These are phyloP conservation scores for Vireo altiloquus DNA, from an alignment of 2,113 vertebrate genomes.

Conservation along the genomic window DNA sequence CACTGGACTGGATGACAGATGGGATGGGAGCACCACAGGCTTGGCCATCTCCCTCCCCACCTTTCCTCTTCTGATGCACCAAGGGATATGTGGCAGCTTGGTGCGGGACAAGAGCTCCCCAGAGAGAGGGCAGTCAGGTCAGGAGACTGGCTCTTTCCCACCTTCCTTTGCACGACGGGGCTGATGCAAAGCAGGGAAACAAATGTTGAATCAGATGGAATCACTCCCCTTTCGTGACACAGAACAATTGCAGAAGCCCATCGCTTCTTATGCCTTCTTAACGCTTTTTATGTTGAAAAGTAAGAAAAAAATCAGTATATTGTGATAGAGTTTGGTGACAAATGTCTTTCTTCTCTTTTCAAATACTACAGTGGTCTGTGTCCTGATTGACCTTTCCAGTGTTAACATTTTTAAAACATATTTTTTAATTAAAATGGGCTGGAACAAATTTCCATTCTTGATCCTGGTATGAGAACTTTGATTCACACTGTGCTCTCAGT, in stretches of 20 bases:
- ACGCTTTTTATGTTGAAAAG: no score
- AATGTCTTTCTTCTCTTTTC: neutral
- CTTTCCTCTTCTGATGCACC: neutral
- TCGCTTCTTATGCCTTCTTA: fast-evolving
- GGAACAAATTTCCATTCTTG: neutral
- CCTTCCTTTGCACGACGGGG: neutral
- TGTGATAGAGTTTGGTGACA: neutral
- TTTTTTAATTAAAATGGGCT: neutral
- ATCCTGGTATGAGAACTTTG: neutral
- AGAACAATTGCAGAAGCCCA: neutral
- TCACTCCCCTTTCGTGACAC: neutral
- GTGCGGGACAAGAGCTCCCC: neutral
- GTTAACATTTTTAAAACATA: neutral
- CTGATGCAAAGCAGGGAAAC: neutral
- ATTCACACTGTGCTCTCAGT: neutral
- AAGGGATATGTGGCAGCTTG: neutral
- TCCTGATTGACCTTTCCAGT: neutral
- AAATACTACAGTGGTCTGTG: neutral
- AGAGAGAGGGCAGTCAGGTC: neutral
- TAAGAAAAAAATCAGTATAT: neutral
- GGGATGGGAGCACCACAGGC: neutral
- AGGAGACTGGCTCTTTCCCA: neutral
- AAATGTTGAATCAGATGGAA: neutral
- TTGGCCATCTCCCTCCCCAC: neutral
- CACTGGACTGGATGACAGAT: neutral